These are phyloP conservation scores for Dicyrtoma fusca DNA, from an alignment of 2,888 invertebrate species.

Conservation along the genomic window DNA sequence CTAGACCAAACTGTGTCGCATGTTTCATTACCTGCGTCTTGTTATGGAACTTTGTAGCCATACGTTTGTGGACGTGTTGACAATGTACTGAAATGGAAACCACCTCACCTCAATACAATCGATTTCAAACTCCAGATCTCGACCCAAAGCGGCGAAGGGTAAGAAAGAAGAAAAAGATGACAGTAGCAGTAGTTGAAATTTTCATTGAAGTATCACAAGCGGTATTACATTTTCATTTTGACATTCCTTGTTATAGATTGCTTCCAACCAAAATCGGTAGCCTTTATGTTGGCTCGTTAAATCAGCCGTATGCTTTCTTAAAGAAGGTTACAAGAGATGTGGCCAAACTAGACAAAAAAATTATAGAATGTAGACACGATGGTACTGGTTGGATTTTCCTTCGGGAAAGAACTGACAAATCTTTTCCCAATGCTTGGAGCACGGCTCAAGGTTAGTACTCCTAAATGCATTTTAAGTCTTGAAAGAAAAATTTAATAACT, in stretches of 20 bases:
- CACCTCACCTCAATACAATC: conserved; percentile 87
- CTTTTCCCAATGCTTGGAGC: conserved; percentile 83
- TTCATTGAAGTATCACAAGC: too few relatives aligned
- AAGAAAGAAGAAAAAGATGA: too few relatives aligned
- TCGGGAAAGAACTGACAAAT: conserved; percentile 95
- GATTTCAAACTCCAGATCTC: conserved; percentile 89
- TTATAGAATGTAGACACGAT: conserved; percentile 90
- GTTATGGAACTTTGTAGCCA: conserved; percentile 63
- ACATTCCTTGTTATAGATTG: conserved; percentile 64
- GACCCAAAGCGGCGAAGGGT: conserved; percentile 74
- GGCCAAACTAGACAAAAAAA: conserved; percentile 83
- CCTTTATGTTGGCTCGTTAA: conserved; percentile 76
- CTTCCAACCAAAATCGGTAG: conserved; percentile 71
- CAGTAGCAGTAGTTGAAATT: too few relatives aligned
- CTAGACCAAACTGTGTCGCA: too few relatives aligned
- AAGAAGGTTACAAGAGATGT: conserved; percentile 74
- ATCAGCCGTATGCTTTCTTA: conserved; percentile 72
- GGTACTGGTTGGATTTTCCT: conserved; percentile 84
- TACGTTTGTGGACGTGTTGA: conserved; percentile 82
- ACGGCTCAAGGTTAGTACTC: conserved; percentile 73
- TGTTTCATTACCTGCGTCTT: too few relatives aligned
- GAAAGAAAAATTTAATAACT: background rate
- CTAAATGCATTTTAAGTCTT: conserved; percentile 23
- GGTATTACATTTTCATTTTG: background rate
- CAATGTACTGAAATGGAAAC: conserved; percentile 97